Evolutionary conservation across 2,113 vertebrate genomes (phyloP).

Genomic region (Rhinopomastus cyanomelas): DNA sequence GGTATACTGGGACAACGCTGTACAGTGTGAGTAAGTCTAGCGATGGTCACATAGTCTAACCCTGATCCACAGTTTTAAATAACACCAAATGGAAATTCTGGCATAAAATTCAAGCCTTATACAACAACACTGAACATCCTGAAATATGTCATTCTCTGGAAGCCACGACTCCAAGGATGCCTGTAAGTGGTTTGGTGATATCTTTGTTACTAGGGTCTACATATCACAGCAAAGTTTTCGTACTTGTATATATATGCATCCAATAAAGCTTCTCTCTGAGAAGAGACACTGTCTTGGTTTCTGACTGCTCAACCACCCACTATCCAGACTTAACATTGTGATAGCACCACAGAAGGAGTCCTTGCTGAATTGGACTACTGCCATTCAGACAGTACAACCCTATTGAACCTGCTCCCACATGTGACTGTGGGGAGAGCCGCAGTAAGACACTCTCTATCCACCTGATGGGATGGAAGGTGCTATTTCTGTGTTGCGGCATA

Average conservation of each 20-base stretch:
- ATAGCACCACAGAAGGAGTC: background rate
- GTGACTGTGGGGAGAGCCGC: background rate
- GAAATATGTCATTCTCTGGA: background rate
- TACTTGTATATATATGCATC: background rate
- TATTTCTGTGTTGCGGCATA: background rate
- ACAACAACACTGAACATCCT: too few relatives aligned
- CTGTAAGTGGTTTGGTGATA: background rate
- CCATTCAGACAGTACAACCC: background rate
- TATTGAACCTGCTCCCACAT: background rate
- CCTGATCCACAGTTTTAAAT: background rate
- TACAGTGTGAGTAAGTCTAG: background rate
- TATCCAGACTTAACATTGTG: background rate
- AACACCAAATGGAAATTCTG: slow-evolving; percentile 18
- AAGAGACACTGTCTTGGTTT: background rate
- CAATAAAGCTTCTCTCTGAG: background rate
- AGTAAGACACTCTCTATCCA: background rate
- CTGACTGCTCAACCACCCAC: background rate
- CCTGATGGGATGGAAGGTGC: background rate
- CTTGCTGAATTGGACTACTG: background rate
- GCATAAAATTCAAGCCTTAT: background rate
- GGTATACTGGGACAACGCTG: background rate
- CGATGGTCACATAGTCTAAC: background rate
- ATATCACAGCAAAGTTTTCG: background rate
- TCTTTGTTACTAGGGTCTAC: background rate
- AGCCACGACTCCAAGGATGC: background rate